Evolutionary conservation across 2,888 invertebrate species (phyloP), one percentile per base, ranked within the genome.

Genomic region (Pachymerium ferrugineum): DNA sequence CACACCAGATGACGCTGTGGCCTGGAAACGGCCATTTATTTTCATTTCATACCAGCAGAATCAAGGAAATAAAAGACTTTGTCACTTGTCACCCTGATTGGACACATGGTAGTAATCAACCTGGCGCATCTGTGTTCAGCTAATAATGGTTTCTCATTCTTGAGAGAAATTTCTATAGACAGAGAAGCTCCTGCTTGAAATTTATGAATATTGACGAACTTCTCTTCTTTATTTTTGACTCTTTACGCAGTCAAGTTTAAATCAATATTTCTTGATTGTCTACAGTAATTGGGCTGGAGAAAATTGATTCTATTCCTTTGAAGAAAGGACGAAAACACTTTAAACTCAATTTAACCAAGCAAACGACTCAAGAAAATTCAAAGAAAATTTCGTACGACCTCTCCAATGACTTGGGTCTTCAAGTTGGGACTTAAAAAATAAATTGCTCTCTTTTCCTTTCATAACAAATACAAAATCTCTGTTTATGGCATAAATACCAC

Each of bases 11-110:
- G 62, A 62, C 62, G 62, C 62, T 62, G 25, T 62, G 62, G 62
- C 62, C 28, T 25, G 62, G 25, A 62, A 62, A 25, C 62, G 28
- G 25, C 62, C 62, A 62, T 62, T 62, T 62, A 62, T 62, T 62
- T 62, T 62, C 62, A 62, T 62, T 62, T 62, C 62, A 62, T 62
- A 62, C 25, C 62, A n/a, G 28, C 25, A 62, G 62, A 62, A n/a
- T 2, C 25, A 28, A 14, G 62, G 62, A 62, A 62, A 62, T 62
- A 62, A 62, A 62, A 62, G 62, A 28, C 62, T n/a, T 62, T 62
- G 62, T 62, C 62, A 62, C 62, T 25, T 62, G 62, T 62, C 62
- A 28, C 28, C 62, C 22, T 14, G 28, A 62, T 62, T 62, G 62
- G 62, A 62, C 62, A 62, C 62, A 62, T 25, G 62, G 28, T 25